Evolutionary conservation across 2,888 invertebrate genomes (phyloP).

Genomic region (Drosophila mimetica): DNA sequence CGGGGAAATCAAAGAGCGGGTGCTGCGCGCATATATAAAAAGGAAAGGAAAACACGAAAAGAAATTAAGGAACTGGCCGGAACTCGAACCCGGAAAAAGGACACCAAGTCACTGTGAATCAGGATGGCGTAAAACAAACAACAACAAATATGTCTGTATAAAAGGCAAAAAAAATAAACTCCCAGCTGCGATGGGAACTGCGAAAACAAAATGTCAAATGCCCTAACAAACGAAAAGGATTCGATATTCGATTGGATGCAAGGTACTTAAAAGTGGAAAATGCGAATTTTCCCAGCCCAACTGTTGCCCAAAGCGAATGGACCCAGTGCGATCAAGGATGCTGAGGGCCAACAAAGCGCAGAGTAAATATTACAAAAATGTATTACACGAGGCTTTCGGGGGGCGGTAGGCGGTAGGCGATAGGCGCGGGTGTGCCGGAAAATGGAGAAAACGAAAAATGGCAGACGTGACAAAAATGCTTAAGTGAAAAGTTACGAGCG

Average conservation of each 20-base stretch:
- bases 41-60: constrained; percentile 58
- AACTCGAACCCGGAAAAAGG: constrained; percentile 29
- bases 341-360: constrained; percentile 62
- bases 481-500: constrained; percentile 77
- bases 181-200: not conserved
- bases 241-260: not conserved
- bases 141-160: constrained; percentile 16
- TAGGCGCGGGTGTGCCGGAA: constrained; percentile 13
- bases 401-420: not conserved
- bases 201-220: constrained; percentile 19
- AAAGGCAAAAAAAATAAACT: constrained; percentile 11
- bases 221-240: not conserved
- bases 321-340: constrained; percentile 40
- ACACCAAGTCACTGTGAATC: constrained; percentile 40
- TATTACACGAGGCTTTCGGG: constrained; percentile 45
- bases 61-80: constrained; percentile 73
- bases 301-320: constrained; percentile 9
- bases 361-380: constrained; percentile 79
- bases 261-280: not conserved
- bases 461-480: constrained; percentile 78
- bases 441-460: constrained; percentile 48
- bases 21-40: constrained; percentile 32
- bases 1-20: constrained; percentile 14
- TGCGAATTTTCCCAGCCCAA: not conserved
- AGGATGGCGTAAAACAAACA: constrained; percentile 35